phyloP scores from a whole-genome alignment of 2,113 vertebrate genomes.

The Eidolon helvum region DNA sequence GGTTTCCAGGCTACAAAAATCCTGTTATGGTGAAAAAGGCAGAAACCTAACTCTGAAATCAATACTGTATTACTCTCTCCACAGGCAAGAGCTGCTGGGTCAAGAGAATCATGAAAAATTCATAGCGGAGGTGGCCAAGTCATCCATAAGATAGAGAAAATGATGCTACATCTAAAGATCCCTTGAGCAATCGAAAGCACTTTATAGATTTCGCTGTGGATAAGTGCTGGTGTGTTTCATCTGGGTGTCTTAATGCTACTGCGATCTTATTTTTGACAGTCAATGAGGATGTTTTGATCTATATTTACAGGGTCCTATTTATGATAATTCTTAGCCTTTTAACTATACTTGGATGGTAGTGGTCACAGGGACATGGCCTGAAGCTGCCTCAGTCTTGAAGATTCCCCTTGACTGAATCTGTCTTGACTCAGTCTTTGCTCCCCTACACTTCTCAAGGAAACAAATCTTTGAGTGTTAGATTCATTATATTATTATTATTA shows the following conservation, averaged over 20 bases:
- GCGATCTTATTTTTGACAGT: constrained; percentile 82
- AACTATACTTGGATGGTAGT: constrained; percentile 31
- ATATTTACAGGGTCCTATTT: constrained; percentile 83
- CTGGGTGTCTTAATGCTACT: constrained; percentile 82
- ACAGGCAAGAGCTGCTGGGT: constrained; percentile 88
- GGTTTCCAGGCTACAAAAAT: constrained; percentile 89
- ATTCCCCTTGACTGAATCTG: not conserved
- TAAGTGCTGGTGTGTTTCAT: constrained; percentile 91
- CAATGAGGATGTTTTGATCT: constrained; percentile 84
- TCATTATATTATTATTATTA: not conserved
- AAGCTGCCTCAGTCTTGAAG: not conserved
- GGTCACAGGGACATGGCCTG: not conserved
- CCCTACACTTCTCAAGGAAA: not conserved
- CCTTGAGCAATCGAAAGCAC: constrained; percentile 86
- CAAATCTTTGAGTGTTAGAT: not conserved
- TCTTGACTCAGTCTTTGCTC: not conserved
- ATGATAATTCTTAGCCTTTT: constrained; percentile 72
- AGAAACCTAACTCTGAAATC: constrained; percentile 88
- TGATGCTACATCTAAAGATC: constrained; percentile 87
- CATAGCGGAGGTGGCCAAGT: constrained; percentile 89
- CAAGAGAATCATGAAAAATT: constrained; percentile 93
- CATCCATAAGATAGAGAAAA: constrained; percentile 90
- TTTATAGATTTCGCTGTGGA: constrained; percentile 86
- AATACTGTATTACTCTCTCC: constrained; percentile 90
- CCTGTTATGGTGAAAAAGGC: constrained; percentile 84